A percentile compares a stretch with the other conserved stretches of the same genome.
These are phyloP conservation scores for Pycnonotus jocosus DNA, from an alignment of 2,113 vertebrate species.

Conservation along the genomic window DNA sequence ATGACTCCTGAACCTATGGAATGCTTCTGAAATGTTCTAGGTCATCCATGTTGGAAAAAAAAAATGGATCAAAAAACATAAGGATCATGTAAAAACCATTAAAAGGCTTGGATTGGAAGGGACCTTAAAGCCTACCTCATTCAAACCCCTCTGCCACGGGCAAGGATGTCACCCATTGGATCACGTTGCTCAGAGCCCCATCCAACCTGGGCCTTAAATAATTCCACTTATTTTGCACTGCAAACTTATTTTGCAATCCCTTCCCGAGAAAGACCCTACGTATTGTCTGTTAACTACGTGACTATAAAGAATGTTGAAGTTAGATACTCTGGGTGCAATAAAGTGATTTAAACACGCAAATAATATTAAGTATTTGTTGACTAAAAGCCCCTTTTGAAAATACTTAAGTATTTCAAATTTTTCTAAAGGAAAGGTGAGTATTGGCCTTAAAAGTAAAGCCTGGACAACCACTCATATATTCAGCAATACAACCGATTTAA, in stretches of 20 bases:
- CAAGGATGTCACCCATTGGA: neutral
- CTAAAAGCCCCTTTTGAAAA: fast-evolving
- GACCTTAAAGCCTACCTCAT: neutral
- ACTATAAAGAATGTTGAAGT: neutral
- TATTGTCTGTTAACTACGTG: neutral
- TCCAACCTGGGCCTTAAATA: neutral
- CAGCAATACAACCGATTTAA: neutral
- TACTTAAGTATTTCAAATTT: neutral
- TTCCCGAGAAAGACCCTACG: neutral
- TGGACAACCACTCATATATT: neutral
- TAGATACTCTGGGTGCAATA: neutral
- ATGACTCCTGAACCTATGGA: neutral
- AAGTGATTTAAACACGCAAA: neutral
- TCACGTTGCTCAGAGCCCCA: neutral
- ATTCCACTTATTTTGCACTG: neutral
- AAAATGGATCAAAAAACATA: neutral
- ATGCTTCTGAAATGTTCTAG: neutral
- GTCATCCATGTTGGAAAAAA: neutral
- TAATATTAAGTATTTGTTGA: neutral
- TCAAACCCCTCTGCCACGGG: neutral
- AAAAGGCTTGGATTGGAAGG: neutral
- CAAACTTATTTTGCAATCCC: neutral
- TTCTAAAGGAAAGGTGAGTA: neutral
- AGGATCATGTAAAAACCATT: neutral
- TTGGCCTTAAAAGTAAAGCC: neutral